Evolutionary conservation across 2,797 vertebrate genomes (phyloP).

Genomic region (Gobionotothen gibberifrons): DNA sequence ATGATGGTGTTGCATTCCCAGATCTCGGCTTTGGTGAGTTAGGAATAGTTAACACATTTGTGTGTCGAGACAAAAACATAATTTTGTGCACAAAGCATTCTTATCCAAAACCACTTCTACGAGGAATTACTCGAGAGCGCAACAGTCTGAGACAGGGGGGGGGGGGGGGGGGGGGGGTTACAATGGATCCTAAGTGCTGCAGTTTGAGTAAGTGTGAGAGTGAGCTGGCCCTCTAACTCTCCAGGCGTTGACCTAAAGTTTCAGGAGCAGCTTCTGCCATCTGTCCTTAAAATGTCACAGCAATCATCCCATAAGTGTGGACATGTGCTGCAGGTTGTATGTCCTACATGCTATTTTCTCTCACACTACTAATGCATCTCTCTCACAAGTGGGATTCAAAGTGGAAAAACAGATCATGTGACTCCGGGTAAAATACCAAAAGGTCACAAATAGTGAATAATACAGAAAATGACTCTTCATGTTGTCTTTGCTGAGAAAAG

Average conservation of each 20-base stretch:
- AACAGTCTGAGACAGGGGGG: not conserved
- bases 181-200: constrained; percentile 32
- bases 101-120: too few species aligned
- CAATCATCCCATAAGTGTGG: constrained; percentile 51
- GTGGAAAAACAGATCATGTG: constrained; percentile 6
- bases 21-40: too few species aligned
- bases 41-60: too few species aligned
- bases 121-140: not conserved
- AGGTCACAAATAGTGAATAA: constrained; percentile 41
- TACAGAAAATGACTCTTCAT: constrained; percentile 31
- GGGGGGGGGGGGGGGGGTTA: constrained; percentile 25
- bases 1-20: too few species aligned
- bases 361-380: constrained; percentile 31
- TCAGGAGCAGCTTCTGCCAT: constrained; percentile 38
- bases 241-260: constrained; percentile 33
- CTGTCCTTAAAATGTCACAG: constrained; percentile 67
- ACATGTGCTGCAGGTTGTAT: constrained; percentile 50
- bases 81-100: too few species aligned
- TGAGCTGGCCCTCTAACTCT: constrained; percentile 39
- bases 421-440: constrained; percentile 43
- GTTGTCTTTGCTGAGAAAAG: constrained; percentile 46
- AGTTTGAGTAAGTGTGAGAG: constrained; percentile 30
- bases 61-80: too few species aligned
- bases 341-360: constrained; percentile 31
- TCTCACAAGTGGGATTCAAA: constrained; percentile 21